phyloP scores from a whole-genome alignment of 2,888 invertebrate species.

The Dolichopus griseipennis region DNA sequence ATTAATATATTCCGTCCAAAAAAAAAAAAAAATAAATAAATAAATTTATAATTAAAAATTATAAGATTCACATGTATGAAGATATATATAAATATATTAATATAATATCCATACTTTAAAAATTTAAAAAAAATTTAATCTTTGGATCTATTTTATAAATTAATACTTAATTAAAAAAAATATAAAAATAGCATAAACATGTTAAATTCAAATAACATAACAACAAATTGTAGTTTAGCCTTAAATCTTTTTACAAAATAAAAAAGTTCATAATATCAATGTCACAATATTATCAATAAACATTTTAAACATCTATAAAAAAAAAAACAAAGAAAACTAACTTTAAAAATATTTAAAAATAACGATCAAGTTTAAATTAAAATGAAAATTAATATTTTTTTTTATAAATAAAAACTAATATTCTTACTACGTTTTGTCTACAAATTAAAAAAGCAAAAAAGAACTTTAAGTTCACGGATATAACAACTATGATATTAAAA shows the following conservation, averaged over 20 bases:
- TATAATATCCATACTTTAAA: no score
- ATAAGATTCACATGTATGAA: background rate
- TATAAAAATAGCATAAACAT: no score
- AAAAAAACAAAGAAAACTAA: background rate
- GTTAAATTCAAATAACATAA: background rate
- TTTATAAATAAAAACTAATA: no score
- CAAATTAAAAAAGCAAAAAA: no score
- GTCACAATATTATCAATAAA: no score
- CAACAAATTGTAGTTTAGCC: background rate
- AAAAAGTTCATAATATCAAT: background rate
- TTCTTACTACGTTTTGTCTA: no score
- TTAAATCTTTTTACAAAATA: background rate
- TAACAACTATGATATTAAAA: background rate
- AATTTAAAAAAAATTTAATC: no score
- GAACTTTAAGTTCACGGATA: no score
- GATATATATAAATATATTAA: background rate
- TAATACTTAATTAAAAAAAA: no score
- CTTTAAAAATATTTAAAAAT: background rate
- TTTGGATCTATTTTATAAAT: no score
- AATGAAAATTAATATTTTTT: no score
- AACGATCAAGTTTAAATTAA: no score
- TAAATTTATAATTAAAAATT: background rate
- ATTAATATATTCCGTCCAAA: conserved; percentile 42
- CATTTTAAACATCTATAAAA: background rate
- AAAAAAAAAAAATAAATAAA: conserved; percentile 14